Conservation (phyloP, 2,113 vertebrate species). For the Trichomycterus rosablanca region DNA sequence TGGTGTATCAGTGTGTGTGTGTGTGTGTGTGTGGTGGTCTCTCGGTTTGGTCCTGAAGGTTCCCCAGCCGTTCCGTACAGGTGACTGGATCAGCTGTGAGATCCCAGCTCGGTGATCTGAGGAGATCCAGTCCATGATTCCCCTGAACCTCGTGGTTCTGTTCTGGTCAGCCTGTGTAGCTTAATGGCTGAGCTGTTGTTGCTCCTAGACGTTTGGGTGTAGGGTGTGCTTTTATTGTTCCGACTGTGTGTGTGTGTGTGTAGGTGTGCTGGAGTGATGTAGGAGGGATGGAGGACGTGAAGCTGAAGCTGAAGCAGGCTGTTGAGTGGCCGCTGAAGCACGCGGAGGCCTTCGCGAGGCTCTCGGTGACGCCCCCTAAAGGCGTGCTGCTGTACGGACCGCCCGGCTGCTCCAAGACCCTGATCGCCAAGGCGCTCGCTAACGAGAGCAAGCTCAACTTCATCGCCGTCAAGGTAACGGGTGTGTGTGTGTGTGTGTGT, state of each 20-base stretch:
- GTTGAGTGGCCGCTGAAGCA: conserved; percentile 95
- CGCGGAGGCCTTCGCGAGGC: conserved; percentile 81
- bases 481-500: no score
- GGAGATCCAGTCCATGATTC: no score
- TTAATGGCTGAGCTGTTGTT: no score
- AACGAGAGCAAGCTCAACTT: conserved; percentile 95
- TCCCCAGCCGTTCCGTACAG: conserved; percentile 9
- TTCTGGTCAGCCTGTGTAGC: no score
- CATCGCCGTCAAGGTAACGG: conserved; percentile 87
- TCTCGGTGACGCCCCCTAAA: conserved; percentile 90
- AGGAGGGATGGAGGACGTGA: conserved; percentile 90
- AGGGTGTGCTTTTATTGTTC: no score
- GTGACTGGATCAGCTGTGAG: background rate
- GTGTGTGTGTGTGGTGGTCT: conserved; percentile 18
- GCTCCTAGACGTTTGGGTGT: no score
- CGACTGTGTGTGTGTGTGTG: conserved; percentile 6
- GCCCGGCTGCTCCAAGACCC: conserved; percentile 97
- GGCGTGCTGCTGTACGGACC: conserved; percentile 93
- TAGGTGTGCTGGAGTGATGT: conserved; percentile 94
- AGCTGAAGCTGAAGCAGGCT: conserved; percentile 89
- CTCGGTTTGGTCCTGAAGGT: conserved; percentile 19
- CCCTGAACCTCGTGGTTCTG: no score
- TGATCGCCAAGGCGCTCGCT: conserved; percentile 95
- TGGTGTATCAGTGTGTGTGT: background rate
- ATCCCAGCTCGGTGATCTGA: no score